Evolutionary conservation across 2,113 vertebrate genomes (phyloP).

Genomic region (Neofelis nebulosa): DNA sequence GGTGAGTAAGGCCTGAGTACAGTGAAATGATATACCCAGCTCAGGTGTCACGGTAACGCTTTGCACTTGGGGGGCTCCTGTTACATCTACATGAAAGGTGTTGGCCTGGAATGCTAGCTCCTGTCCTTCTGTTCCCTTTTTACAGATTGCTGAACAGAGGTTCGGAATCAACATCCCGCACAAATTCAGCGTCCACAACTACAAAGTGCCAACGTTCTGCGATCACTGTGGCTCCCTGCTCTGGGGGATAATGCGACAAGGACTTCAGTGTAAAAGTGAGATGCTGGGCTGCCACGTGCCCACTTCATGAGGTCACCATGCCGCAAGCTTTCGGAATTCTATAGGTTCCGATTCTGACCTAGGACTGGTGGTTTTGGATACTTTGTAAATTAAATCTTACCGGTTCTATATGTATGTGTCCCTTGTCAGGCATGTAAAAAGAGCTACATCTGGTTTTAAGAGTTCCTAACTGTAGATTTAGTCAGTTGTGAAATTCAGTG

Average conservation of each 20-base stretch:
- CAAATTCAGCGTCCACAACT: constrained; percentile 95
- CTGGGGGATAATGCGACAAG: constrained; percentile 96
- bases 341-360: background rate
- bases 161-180: constrained; percentile 99
- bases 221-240: constrained; percentile 98
- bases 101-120: background rate
- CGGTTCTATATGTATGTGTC: background rate
- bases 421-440: background rate
- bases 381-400: background rate
- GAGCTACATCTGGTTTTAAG: background rate
- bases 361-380: background rate
- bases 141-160: constrained; percentile 91
- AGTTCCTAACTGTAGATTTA: background rate
- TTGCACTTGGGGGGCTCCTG: background rate
- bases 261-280: constrained; percentile 98
- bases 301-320: fast-evolving
- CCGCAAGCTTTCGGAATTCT: fast-evolving
- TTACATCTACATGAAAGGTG: background rate
- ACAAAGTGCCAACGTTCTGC: constrained; percentile 97
- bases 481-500: background rate
- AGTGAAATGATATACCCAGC: background rate
- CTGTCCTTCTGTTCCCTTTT: background rate
- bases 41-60: background rate
- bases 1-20: background rate
- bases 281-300: background rate